phyloP scores from a whole-genome alignment of 2,888 invertebrate species.

The Tetragonula carbonaria region DNA sequence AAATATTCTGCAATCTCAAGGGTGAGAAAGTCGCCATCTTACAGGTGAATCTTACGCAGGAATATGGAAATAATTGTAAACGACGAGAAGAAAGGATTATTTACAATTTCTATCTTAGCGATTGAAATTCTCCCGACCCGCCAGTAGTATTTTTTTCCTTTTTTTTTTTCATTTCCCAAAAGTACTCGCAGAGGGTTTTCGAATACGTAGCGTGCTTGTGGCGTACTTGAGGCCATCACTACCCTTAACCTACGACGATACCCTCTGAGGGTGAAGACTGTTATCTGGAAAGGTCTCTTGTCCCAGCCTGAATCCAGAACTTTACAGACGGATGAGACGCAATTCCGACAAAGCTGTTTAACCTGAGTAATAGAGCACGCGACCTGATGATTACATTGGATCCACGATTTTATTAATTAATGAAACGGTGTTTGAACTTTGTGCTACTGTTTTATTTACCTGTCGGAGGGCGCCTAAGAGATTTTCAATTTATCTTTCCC shows the following conservation, averaged over 20 bases:
- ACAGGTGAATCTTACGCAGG: no score
- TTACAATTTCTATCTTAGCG: no score
- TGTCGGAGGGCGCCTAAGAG: neutral
- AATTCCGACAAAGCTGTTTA: constrained; percentile 32
- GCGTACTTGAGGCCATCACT: neutral
- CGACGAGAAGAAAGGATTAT: no score
- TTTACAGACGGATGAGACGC: constrained; percentile 24
- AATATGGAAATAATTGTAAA: no score
- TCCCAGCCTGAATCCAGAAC: constrained; percentile 21
- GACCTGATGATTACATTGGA: neutral
- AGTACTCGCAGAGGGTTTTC: no score
- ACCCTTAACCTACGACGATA: constrained; percentile 44
- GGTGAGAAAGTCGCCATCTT: no score
- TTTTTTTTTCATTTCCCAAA: no score
- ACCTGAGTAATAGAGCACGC: neutral
- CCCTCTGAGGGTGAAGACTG: constrained; percentile 32
- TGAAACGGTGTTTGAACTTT: neutral
- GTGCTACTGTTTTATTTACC: neutral
- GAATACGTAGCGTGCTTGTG: no score
- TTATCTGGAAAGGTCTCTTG: constrained; percentile 47
- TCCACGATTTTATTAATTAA: constrained; percentile 3
- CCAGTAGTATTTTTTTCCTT: no score
- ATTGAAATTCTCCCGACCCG: no score
- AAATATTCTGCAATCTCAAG: no score
- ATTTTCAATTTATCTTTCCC: no score